Base-by-base conservation (phyloP, 2,888 invertebrate species). In the Rosalia funebris region DNA sequence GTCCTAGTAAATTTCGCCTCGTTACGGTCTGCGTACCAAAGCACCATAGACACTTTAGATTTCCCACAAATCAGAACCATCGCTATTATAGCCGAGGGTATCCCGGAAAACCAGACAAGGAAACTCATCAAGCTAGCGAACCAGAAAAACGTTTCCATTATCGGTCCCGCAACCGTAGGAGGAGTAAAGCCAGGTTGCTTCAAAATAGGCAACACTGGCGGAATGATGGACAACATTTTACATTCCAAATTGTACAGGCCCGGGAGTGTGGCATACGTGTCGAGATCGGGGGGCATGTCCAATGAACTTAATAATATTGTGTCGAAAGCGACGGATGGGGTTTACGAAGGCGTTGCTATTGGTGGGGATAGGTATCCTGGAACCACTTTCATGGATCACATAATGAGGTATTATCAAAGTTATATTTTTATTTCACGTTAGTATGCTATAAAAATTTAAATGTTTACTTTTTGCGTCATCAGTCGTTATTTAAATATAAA, bases 141-240 rank as follows among this genome's bases (percentile, higher is more conserved):
- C 70, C 87, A 91, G 56, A 92, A 93, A 76, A 91, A 75, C 2
- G 79, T 82, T 11, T 71, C 79, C 0, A 79, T 82, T 16, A 82
- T 82, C 53, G 82, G 77, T 92, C 10, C 98, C 0, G 97, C 97
- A 0, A 95, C 95, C 0, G 95, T 99, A 36, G 99, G 99, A 45
- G 99, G 98, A 2, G 92, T 99, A 57, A 98, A 98, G 75, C 98
- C 99, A 0, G 99, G 98, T 1, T 96, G 98, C 80, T 98, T 99
- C 83, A 99, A 98, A 84, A 99, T 99, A 72, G 98, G 98, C 56
- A 99, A 99, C 84, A 99, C 99, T 0, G 99, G 98, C 10, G 99
- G 99, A 59, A 99, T 99, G 98, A 92, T 99, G 86, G 99, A 99
- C 81, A 99, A 99, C 79, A 97, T 99, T 70, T 84, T 99, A 1